phyloP scores from a whole-genome alignment of 1,140 invertebrate species.

The Aphidius ervi region DNA sequence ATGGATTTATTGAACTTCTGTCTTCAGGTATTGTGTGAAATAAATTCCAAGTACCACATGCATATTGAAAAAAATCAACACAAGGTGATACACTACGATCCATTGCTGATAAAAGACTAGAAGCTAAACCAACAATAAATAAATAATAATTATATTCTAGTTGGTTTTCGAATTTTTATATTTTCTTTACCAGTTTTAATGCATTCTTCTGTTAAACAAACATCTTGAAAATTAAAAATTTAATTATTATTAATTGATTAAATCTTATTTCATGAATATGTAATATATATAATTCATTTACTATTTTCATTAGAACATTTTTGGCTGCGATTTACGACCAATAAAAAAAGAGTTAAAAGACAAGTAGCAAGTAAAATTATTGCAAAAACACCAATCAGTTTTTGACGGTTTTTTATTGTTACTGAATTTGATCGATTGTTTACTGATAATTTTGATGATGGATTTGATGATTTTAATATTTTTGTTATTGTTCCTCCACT shows the following conservation, averaged over 20 bases:
- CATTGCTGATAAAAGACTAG: slow-evolving; percentile 81
- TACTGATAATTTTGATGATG: slow-evolving; percentile 28
- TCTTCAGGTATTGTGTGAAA: slow-evolving; percentile 87
- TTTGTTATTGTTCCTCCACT: slow-evolving; percentile 37
- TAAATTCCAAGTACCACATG: slow-evolving; percentile 86
- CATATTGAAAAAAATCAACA: slow-evolving; percentile 84
- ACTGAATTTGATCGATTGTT: slow-evolving; percentile 39
- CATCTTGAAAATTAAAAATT: slow-evolving; percentile 31
- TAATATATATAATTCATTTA: slow-evolving; percentile 30
- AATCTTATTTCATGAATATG: slow-evolving; percentile 4
- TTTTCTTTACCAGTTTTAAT: slow-evolving; percentile 61
- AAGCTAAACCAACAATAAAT: slow-evolving; percentile 57
- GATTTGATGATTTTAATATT: slow-evolving; percentile 29
- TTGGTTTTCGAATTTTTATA: not conserved
- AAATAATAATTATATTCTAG: not conserved
- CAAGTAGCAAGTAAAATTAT: slow-evolving; percentile 38
- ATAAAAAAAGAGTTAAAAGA: slow-evolving; percentile 39
- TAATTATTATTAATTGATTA: not conserved
- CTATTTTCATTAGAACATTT: slow-evolving; percentile 36
- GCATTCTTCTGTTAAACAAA: slow-evolving; percentile 69
- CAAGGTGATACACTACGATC: slow-evolving; percentile 76
- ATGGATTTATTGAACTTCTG: slow-evolving; percentile 79
- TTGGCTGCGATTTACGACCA: slow-evolving; percentile 37
- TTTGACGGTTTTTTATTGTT: slow-evolving; percentile 37
- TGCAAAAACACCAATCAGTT: slow-evolving; percentile 40